Evolutionary conservation across 2,888 invertebrate species (phyloP), one percentile per base, ranked within the genome.

Genomic region (Tetragonisca angustula): DNA sequence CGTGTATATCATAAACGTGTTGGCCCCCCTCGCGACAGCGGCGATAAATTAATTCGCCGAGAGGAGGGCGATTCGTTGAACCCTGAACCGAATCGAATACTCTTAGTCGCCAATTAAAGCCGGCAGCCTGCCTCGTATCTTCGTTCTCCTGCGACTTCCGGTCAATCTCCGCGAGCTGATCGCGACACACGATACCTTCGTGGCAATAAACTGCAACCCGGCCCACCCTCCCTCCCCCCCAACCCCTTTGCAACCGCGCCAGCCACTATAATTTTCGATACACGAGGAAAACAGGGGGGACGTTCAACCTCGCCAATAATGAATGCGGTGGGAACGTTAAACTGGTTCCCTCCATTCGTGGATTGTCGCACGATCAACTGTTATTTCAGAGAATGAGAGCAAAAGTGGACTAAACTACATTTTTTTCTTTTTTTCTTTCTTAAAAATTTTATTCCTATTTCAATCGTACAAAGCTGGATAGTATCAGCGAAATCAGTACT

Each of bases 41-140:
- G 36, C 68, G 32, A 78, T 81, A 72, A 81, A 81, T 81, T 67
- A 73, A 81, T 81, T 73, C 71, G 62, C 61, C 61, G 72, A 32
- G 67, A 56, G 4, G 81, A 43, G 81, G 71, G 32, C 67, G 36
- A 81, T 74, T 56, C 69, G 79, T 78, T 73, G 81, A 79, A 73
- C 81, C 81, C 72, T 73, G 76, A 80, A 80, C 65, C 77, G 78
- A 81, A 81, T 67, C 78, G 81, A 81, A 78, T 70, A 68, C 73
- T 64, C 79, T 43, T 27, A 43, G 24, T 62, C 56, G 71, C 73
- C 78, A 81, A 81, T 81, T 76, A 68, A 71, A 54, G 21, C 9
- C 67, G 52, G 19, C 65, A 1, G 32, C 59, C 50, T 68, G 62
- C 27, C 76, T 72, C 72, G 76, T 80, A 73, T 81, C 72, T 68